These are phyloP conservation scores for Grallaria varia DNA, from an alignment of 2,113 vertebrate genomes.

Conservation along the genomic window DNA sequence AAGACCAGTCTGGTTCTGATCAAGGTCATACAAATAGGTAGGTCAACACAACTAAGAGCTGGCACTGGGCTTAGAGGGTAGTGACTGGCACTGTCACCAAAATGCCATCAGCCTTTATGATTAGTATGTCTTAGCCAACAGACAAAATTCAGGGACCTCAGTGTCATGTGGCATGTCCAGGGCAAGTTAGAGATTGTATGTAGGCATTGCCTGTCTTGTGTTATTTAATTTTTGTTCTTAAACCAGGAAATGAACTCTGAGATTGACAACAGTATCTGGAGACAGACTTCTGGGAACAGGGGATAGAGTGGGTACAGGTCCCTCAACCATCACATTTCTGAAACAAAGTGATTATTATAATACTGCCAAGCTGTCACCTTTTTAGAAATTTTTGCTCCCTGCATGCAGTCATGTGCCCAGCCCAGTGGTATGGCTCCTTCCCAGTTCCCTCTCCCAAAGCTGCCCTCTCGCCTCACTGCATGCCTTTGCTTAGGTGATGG, in stretches of 20 bases:
- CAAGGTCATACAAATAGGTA: neutral
- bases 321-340: neutral
- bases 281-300: slow-evolving; percentile 64
- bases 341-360: neutral
- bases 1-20: neutral
- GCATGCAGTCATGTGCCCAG: neutral
- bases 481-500: neutral
- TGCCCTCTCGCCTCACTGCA: neutral
- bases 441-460: neutral
- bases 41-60: neutral
- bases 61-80: neutral
- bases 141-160: slow-evolving; percentile 65
- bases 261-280: slow-evolving; percentile 53
- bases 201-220: slow-evolving; percentile 68
- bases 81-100: neutral
- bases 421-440: neutral
- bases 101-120: neutral
- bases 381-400: neutral
- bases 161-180: slow-evolving; percentile 43
- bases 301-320: neutral
- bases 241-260: slow-evolving; percentile 73
- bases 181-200: slow-evolving; percentile 59
- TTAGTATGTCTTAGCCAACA: slow-evolving; percentile 29
- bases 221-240: slow-evolving; percentile 76
- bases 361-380: neutral